phyloP scores from a whole-genome alignment of 2,888 invertebrate species.

The Pheosia tremula region DNA sequence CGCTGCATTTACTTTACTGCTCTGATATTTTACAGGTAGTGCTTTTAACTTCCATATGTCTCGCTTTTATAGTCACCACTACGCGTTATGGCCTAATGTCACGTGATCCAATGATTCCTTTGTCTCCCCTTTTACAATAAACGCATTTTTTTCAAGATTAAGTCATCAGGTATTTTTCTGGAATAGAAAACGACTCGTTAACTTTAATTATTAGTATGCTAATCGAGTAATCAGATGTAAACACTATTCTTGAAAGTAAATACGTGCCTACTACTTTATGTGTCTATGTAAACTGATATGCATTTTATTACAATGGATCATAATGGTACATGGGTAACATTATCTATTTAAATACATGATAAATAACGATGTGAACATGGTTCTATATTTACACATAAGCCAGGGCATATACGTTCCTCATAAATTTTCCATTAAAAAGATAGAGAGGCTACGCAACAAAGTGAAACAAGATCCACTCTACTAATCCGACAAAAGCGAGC shows the following conservation, averaged over 20 bases:
- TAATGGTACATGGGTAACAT: conserved; percentile 2
- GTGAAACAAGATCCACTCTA: conserved; percentile 84
- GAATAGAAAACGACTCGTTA: too few relatives aligned
- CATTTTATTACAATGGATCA: not conserved
- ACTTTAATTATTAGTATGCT: too few relatives aligned
- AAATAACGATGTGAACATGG: conserved; percentile 17
- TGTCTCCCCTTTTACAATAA: conserved; percentile 27
- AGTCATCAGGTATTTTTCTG: too few relatives aligned
- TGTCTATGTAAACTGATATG: not conserved
- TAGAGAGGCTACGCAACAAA: conserved; percentile 80
- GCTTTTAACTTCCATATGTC: conserved; percentile 82
- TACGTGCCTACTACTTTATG: too few relatives aligned
- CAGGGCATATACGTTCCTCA: conserved; percentile 51
- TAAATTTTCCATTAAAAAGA: conserved; percentile 75
- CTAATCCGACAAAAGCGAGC: conserved; percentile 85
- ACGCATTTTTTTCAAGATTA: not conserved
- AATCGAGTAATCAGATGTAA: too few relatives aligned
- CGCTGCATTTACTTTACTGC: conserved; percentile 83
- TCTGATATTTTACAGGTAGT: conserved; percentile 83
- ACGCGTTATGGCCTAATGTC: conserved; percentile 79
- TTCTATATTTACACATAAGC: conserved; percentile 49
- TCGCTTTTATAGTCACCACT: conserved; percentile 77
- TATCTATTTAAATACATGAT: not conserved
- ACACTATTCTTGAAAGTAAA: too few relatives aligned
- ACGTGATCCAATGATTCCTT: conserved; percentile 71